Base-by-base conservation (phyloP, 2,888 invertebrate species). In the Drosophila picticornis region DNA sequence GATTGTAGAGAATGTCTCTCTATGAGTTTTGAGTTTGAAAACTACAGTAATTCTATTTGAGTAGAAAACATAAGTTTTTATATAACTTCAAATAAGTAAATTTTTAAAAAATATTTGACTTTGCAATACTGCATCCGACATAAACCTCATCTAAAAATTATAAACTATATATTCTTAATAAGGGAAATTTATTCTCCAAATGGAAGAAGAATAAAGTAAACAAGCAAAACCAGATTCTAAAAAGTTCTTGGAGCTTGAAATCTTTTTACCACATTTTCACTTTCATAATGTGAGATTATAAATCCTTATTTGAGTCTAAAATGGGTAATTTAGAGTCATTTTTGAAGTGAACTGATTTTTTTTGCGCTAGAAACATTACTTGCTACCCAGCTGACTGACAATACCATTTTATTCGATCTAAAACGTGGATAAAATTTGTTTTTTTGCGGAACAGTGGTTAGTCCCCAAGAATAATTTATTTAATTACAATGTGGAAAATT, bases 401-500 rank as follows among this genome's bases (percentile, higher is more conserved):
- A 4, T 36, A 36, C 6, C 10, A 19, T 46, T 22, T 46, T 16
- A 22, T 16, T 4, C 22, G 13, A 46, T 13, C 16, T 7, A 46
- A 46, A 22, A 16, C 4, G 2, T 7, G 13, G 61, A 16, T 27
- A 51, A 81, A 84, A 81, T 80, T 43, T 9, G 83, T 84, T 84
- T 62, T 62, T 31, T n/a, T 59, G 53, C 71, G 71, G 43, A 56
- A 59, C 50, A 46, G 19, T 66, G 53, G 65, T 65, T 60, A 64
- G 43, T n/a, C 25, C 53, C 60, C 52, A 53, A 60, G 7, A 59
- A 65, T 66, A 74, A 65, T 38, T 22, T 31, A 27, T 53, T 53
- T 13, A 46, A 70, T 43, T 31, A 56, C 27, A 70, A 38, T 29
- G 5, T 19, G 16, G 36, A 64, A 64, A 29, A 59, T 48, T 40